phyloP scores from a whole-genome alignment of 2,113 vertebrate species.

The Lipophrys pholis region DNA sequence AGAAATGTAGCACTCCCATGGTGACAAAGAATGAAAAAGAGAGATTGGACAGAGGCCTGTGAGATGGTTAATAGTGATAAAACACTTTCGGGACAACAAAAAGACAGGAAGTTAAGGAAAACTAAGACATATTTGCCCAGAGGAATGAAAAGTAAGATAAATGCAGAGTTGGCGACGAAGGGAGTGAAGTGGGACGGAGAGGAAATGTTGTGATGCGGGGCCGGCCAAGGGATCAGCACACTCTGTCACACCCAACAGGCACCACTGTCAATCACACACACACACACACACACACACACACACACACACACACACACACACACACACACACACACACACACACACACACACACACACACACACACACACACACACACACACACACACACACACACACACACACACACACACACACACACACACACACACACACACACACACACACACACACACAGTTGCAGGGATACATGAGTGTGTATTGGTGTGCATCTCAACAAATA shows the following conservation, averaged over 20 bases:
- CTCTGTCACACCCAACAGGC: constrained; percentile 61
- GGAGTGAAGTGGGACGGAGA: constrained; percentile 41
- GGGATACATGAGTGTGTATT: too few relatives aligned
- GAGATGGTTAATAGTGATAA: constrained; percentile 38
- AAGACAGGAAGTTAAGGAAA: constrained; percentile 50
- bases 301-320: constrained; percentile 1
- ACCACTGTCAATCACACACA: constrained; percentile 58
- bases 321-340: neutral
- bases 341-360: neutral
- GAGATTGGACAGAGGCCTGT: constrained; percentile 22
- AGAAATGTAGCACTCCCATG: constrained; percentile 38
- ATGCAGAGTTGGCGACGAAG: constrained; percentile 47
- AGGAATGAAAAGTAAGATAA: constrained; percentile 49
- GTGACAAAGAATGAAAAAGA: constrained; percentile 28
- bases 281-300: constrained; percentile 15
- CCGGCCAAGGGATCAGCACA: constrained; percentile 55
- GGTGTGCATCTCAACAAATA: too few relatives aligned
- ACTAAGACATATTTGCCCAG: constrained; percentile 45
- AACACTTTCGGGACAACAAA: constrained; percentile 49
- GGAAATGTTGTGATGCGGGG: constrained; percentile 49
- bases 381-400: too few relatives aligned
- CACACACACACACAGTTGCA: too few relatives aligned
- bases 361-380: neutral
- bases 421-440: too few relatives aligned
- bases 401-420: too few relatives aligned